Percentiles rank a stretch among this genome's conserved stretches.
Conservation (phyloP, 2,888 invertebrate species). For the Shargacucullia verbasci region DNA sequence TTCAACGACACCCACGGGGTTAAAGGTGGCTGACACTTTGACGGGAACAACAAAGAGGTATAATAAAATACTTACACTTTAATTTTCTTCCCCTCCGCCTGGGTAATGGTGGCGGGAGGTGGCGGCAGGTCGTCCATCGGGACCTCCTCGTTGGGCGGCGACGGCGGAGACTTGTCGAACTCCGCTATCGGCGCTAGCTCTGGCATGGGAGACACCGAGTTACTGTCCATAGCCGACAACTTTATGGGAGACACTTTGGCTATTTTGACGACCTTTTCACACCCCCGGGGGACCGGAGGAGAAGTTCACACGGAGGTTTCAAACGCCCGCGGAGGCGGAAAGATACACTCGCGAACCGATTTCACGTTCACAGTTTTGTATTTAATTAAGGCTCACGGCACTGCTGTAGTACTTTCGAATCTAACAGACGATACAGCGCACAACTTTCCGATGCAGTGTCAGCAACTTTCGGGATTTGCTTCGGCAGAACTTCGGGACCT, state of each 20-base stretch:
- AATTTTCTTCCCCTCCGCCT: conserved; percentile 88
- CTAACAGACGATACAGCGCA: conserved; percentile 33
- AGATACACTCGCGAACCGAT: conserved; percentile 29
- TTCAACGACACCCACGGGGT: no score
- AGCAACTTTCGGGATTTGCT: conserved; percentile 65
- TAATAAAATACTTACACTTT: conserved; percentile 79
- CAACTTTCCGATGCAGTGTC: conserved; percentile 62
- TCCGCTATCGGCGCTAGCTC: conserved; percentile 92
- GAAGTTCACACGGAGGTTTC: conserved; percentile 40
- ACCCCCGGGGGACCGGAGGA: conserved; percentile 80
- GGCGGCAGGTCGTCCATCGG: conserved; percentile 91
- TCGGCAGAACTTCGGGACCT: conserved; percentile 65
- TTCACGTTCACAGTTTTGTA: conserved; percentile 47
- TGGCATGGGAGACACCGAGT: conserved; percentile 92
- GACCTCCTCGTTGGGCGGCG: conserved; percentile 90
- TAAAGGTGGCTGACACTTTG: no score
- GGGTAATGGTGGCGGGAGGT: conserved; percentile 89
- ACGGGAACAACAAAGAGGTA: no score
- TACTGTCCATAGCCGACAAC: conserved; percentile 91
- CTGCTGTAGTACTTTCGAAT: conserved; percentile 26
- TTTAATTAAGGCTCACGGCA: conserved; percentile 49
- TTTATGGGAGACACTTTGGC: conserved; percentile 89
- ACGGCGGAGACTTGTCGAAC: conserved; percentile 92
- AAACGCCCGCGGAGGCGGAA: conserved; percentile 34
- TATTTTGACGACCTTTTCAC: conserved; percentile 67